These are phyloP conservation scores for Hassar affinis DNA, from an alignment of 2,113 vertebrate genomes.

Conservation along the genomic window DNA sequence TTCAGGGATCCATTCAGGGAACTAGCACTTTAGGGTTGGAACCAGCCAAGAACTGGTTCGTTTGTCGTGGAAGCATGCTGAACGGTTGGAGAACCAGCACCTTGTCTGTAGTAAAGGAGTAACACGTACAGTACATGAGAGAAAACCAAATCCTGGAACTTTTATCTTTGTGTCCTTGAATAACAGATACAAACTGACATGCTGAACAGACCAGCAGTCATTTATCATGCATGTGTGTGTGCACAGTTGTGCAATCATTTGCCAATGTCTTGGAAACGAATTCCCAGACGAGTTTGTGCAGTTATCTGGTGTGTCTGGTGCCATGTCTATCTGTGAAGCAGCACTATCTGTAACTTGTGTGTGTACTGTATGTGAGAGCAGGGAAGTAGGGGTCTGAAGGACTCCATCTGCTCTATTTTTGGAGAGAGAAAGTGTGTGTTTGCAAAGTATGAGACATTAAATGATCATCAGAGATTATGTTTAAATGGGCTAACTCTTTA, in stretches of 20 bases:
- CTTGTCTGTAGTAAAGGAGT: neutral
- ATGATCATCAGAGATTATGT: neutral
- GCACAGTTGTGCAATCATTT: slow-evolving; percentile 27
- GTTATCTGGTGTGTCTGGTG: slow-evolving; percentile 43
- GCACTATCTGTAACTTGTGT: slow-evolving; percentile 30
- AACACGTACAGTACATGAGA: slow-evolving; percentile 2
- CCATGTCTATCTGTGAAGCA: slow-evolving; percentile 43
- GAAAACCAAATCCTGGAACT: neutral
- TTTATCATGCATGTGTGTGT: slow-evolving; percentile 36
- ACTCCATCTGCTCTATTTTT: slow-evolving; percentile 35
- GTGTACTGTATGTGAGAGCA: neutral
- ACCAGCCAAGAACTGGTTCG: neutral
- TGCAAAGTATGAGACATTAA: neutral
- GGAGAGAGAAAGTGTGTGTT: neutral
- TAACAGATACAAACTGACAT: slow-evolving; percentile 23
- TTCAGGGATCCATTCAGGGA: neutral
- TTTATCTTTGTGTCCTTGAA: slow-evolving; percentile 41
- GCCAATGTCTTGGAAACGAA: slow-evolving; percentile 50
- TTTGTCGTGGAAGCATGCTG: neutral
- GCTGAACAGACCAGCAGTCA: slow-evolving; percentile 13
- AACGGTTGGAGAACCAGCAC: neutral
- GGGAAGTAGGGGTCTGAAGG: slow-evolving; percentile 5
- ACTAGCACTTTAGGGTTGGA: neutral
- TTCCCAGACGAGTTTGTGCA: slow-evolving; percentile 41
- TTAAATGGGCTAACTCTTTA: neutral